These are phyloP conservation scores for Theretra japonica DNA, from an alignment of 2,888 invertebrate species.

Conservation along the genomic window DNA sequence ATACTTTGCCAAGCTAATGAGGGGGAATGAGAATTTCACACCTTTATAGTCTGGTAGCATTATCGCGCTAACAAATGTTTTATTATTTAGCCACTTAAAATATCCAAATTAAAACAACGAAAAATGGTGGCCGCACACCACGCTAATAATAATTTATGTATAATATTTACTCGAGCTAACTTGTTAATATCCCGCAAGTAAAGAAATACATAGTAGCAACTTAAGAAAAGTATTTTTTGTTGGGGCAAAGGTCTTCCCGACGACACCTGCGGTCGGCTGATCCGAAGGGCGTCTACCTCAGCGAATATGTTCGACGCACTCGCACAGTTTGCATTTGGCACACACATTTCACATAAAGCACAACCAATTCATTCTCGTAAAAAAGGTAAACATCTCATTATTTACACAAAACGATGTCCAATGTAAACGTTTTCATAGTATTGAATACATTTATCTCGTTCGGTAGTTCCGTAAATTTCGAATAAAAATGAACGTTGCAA, in stretches of 20 bases:
- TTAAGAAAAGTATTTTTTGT: constrained; percentile 1
- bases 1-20: too few species aligned
- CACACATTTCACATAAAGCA: constrained; percentile 12
- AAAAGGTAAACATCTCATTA: constrained; percentile 21
- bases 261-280: constrained; percentile 26
- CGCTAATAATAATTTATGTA: too few species aligned
- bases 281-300: constrained; percentile 19
- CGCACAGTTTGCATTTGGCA: constrained; percentile 1
- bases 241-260: constrained; percentile 11
- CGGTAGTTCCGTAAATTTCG: constrained; percentile 22
- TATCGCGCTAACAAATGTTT: too few species aligned
- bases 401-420: constrained; percentile 26
- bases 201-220: constrained; percentile 13
- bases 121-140: too few species aligned
- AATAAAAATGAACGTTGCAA: constrained; percentile 23
- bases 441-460: constrained; percentile 26
- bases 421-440: constrained; percentile 15
- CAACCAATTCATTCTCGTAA: constrained; percentile 20
- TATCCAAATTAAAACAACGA: too few species aligned
- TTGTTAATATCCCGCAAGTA: not conserved
- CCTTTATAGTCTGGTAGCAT: too few species aligned
- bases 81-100: too few species aligned
- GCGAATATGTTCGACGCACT: constrained; percentile 12
- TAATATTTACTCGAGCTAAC: too few species aligned
- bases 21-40: too few species aligned